Conservation (phyloP, 2,797 vertebrate species). For the Crenuchus spilurus region DNA sequence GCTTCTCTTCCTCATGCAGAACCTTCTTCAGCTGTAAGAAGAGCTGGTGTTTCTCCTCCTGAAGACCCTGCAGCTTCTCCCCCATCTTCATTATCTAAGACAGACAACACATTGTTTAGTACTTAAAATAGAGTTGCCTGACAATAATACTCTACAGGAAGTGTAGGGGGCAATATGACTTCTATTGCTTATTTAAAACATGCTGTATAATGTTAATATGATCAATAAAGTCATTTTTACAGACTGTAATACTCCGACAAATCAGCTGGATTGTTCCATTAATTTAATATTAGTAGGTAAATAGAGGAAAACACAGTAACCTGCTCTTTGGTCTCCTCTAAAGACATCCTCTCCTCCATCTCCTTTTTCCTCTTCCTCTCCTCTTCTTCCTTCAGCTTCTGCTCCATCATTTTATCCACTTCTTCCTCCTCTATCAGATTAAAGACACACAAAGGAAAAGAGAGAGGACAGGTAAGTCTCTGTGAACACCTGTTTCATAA, state of each 20-base stretch:
- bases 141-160: neutral
- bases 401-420: slow-evolving; percentile 87
- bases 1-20: slow-evolving; percentile 81
- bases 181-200: too few species aligned
- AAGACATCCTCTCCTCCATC: slow-evolving; percentile 83
- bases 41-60: slow-evolving; percentile 83
- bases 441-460: neutral
- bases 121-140: neutral
- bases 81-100: slow-evolving; percentile 78
- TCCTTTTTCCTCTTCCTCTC: slow-evolving; percentile 82
- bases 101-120: neutral
- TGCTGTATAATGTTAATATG: too few species aligned
- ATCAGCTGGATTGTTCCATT: too few species aligned
- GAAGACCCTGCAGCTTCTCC: slow-evolving; percentile 77
- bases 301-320: slow-evolving; percentile 52
- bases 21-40: slow-evolving; percentile 84
- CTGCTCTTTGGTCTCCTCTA: slow-evolving; percentile 84
- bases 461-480: too few species aligned
- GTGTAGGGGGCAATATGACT: too few species aligned
- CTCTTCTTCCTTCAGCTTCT: slow-evolving; percentile 82
- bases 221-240: too few species aligned
- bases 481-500: too few species aligned
- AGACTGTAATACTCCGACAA: too few species aligned
- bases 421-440: slow-evolving; percentile 79
- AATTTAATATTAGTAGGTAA: too few species aligned